Evolutionary conservation across 2,888 invertebrate species (phyloP), one percentile per base, ranked within the genome.

Genomic region (Dasypogon diadema): DNA sequence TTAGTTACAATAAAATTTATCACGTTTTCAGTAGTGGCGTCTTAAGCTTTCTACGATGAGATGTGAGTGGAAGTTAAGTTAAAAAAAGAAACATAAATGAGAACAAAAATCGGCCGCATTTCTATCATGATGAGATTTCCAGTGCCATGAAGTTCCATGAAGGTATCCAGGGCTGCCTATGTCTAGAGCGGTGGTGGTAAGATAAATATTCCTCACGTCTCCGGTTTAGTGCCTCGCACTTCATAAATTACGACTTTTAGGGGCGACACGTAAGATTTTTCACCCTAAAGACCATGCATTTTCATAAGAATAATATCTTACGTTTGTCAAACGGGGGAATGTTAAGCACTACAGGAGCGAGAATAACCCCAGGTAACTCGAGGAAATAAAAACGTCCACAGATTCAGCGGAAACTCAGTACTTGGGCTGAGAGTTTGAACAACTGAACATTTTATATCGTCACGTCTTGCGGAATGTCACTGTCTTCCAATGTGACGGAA

Each of bases 201-300:
- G 77, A 77, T 77, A 77, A 77, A 77, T 77, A 75, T 77, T 73
- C 26, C 58, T 70, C 77, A 77, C 77, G 77, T 77, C 73, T 73
- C 56, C 58, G 68, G 74, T 68, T 74, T 75, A 75, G 77, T 75
- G 34, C 74, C 75, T 75, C 77, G 74, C 77, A 77, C 77, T 73
- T 75, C 77, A 77, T 77, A 77, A 77, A 77, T 77, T 75, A 77
- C 73, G 74, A 63, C 60, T 74, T 74, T 74, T 51, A 58, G 73
- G 26, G 60, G 58, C 63, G 60, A 63, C 77, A 77, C 77, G 77
- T 77, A 74, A 65, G 68, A 70, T 70, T 77, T 74, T 74, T 70
- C 74, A 76, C 76, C 72, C 76, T 76, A 60, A 76, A 76, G 60
- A 73, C 42, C 76, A 58, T 72, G 76, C 72, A 76, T 60, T 76